Evolutionary conservation across 35 echinoderm and acorn worm genomes (phyloP).

Genomic region (Anneissia japonica): DNA sequence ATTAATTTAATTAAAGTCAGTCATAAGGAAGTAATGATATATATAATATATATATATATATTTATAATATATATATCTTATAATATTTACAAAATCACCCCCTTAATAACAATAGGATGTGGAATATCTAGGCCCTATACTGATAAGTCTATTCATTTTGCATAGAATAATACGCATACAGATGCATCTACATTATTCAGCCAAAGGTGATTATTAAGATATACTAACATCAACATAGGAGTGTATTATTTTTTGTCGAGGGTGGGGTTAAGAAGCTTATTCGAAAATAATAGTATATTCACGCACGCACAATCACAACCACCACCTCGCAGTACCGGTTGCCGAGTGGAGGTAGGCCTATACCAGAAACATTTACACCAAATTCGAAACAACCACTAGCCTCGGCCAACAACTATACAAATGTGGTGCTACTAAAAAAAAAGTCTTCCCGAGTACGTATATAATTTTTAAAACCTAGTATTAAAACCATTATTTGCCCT

Average conservation of each 20-base stretch:
- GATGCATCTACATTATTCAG: neutral
- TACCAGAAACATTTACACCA: too few relatives aligned
- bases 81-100: too few relatives aligned
- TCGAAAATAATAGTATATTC: too few relatives aligned
- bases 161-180: neutral
- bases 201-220: neutral
- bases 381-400: neutral
- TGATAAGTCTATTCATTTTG: neutral
- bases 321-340: too few relatives aligned
- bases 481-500: neutral
- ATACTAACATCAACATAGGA: neutral
- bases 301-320: too few relatives aligned
- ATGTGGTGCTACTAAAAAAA: neutral
- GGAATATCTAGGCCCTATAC: neutral
- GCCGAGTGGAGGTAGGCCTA: too few relatives aligned
- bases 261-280: too few relatives aligned
- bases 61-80: neutral
- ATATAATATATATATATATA: neutral
- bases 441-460: neutral
- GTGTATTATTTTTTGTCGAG: too few relatives aligned
- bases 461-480: neutral
- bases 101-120: too few relatives aligned
- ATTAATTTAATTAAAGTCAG: neutral
- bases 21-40: neutral
- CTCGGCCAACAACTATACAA: neutral